These are phyloP conservation scores for Cossypha caffra DNA, from an alignment of 2,797 vertebrate species.

Conservation along the genomic window DNA sequence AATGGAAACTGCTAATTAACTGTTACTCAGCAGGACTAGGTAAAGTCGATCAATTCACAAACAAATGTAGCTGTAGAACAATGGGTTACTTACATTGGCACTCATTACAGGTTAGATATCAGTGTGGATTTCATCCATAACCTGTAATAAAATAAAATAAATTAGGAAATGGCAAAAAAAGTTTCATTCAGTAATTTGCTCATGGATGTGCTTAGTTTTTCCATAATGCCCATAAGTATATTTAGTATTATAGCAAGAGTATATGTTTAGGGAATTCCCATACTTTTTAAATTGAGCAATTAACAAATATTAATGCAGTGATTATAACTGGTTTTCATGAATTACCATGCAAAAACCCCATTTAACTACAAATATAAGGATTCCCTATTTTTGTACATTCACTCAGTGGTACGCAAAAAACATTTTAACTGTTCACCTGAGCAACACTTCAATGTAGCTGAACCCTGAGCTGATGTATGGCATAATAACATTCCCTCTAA, in stretches of 20 bases:
- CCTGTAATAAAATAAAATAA: conserved; percentile 47
- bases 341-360: neutral
- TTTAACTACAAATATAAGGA: neutral
- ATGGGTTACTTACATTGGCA: conserved; percentile 32
- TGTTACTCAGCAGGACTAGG: neutral
- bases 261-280: neutral
- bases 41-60: neutral
- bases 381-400: neutral
- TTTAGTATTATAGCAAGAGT: neutral
- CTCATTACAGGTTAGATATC: neutral
- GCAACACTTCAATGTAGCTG: neutral
- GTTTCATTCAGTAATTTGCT: neutral
- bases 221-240: neutral
- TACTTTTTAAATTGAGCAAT: neutral
- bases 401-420: neutral
- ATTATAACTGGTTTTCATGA: neutral
- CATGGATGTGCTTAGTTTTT: neutral
- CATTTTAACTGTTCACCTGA: neutral
- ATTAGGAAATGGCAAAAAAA: neutral
- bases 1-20: neutral
- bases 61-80: neutral
- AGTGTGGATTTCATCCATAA: neutral
- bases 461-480: neutral
- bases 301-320: neutral
- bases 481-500: neutral